Base-by-base conservation (phyloP, 1,140 invertebrate species). In the Nephotettix cincticeps region DNA sequence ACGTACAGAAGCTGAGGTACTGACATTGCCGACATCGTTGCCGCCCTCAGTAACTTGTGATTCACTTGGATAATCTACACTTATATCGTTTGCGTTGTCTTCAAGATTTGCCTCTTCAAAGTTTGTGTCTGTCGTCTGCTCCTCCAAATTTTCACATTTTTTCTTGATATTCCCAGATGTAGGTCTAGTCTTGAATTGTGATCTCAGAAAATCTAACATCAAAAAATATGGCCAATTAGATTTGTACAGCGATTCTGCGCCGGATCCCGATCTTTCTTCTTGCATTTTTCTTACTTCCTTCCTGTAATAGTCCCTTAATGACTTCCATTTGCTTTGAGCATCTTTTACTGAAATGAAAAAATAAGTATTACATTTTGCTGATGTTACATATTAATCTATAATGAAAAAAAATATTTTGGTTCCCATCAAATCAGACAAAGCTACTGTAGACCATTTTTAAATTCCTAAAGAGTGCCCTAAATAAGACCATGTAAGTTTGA, bases 241-340 rank as follows among this genome's bases (percentile, higher is more conserved):
- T 43, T 43, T 43, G 40, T 43, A 43, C 40, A 43, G 40, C n/a
- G 40, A 43, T 43, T 43, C 40, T 43, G 40, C 40, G n/a, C 40
- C 40, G 40, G 40, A 43, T 43, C 40, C 40, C 40, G 40, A 43
- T 43, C 40, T 43, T 43, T 43, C 40, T 43, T 43, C 40, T 43
- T 68, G 29, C 43, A 43, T 27, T 68, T 68, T 58, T 68, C 47
- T 68, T 68, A 47, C 28, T 47, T 68, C 40, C 47, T 43, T 68
- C 3, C 40, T 69, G 29, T 69, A 69, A 47, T 54, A 47, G 21
- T 69, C 47, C 1, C 67, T 2, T 29, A 69, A 45, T 29, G 30
- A 45, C 47, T 43, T 68, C 45, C 43, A 68, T 68, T 68, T 68
- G 43, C 43, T 40, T 66, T 66, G 30, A 43, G 40, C 40, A 43